phyloP scores from a whole-genome alignment of 1,140 invertebrate species.

The Drosophila fuyamai region DNA sequence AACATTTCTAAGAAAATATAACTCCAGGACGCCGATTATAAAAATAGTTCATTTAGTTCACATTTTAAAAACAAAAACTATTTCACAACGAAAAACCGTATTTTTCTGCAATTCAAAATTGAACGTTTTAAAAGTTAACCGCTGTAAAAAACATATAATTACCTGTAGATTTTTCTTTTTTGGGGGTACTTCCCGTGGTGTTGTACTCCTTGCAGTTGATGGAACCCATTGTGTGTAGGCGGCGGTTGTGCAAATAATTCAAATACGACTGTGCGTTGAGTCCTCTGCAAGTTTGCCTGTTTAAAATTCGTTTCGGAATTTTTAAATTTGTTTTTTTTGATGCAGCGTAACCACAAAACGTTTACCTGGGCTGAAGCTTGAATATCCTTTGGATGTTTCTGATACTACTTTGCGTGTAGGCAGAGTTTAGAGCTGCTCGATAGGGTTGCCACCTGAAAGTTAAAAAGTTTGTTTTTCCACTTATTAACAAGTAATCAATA shows the following conservation, averaged over 20 bases:
- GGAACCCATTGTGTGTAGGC: constrained; percentile 64
- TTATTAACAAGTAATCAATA: constrained; percentile 23
- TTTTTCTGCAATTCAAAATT: background rate
- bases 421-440: constrained; percentile 24
- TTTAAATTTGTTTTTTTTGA: background rate
- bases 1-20: too few relatives aligned
- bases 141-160: constrained; percentile 6
- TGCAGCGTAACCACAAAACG: background rate
- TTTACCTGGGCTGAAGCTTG: constrained; percentile 13
- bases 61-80: background rate
- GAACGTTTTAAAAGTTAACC: background rate
- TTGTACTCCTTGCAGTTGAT: constrained; percentile 76
- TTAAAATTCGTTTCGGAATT: background rate
- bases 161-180: constrained; percentile 66
- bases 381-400: background rate
- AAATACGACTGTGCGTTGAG: constrained; percentile 1
- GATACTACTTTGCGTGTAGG: background rate
- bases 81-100: background rate
- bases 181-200: constrained; percentile 68
- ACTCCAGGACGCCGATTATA: background rate
- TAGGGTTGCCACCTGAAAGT: constrained; percentile 36
- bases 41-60: background rate
- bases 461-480: constrained; percentile 14
- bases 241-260: constrained; percentile 1
- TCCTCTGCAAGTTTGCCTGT: constrained; percentile 10